These are phyloP conservation scores for Nothocercus julius DNA, from an alignment of 2,113 vertebrate genomes.

Conservation along the genomic window DNA sequence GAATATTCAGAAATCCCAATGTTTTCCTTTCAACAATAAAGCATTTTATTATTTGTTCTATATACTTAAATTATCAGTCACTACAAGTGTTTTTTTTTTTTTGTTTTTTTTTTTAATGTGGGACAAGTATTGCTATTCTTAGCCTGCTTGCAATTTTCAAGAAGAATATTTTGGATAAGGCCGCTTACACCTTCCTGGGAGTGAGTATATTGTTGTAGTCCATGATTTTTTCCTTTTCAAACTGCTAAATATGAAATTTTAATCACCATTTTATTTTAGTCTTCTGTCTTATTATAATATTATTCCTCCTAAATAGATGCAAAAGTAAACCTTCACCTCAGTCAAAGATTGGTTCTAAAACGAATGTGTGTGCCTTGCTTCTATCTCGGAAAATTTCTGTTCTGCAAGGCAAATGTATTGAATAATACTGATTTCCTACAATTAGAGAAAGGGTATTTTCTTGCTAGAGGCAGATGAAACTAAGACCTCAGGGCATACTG, in stretches of 20 bases:
- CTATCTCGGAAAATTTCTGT: too few relatives aligned
- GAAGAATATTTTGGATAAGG: neutral
- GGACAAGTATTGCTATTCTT: neutral
- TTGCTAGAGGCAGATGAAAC: neutral
- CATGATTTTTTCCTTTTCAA: neutral
- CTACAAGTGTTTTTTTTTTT: neutral
- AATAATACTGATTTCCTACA: neutral
- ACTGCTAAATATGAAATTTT: neutral
- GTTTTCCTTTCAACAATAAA: neutral
- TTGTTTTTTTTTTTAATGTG: neutral
- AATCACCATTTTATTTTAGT: too few relatives aligned
- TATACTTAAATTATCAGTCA: neutral
- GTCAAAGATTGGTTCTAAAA: neutral
- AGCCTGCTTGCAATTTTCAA: neutral
- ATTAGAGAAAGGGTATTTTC: neutral
- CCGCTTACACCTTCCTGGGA: neutral
- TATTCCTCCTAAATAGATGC: neutral
- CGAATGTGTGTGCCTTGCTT: neutral
- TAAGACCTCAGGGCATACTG: neutral
- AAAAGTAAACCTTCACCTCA: neutral
- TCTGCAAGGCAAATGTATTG: neutral
- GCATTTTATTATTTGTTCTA: neutral
- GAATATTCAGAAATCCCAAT: neutral
- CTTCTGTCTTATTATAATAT: too few relatives aligned
- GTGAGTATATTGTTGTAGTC: neutral